Evolutionary conservation across 2,113 vertebrate genomes (phyloP), one percentile per base, ranked within the genome.

Genomic region (Bombycilla garrulus): DNA sequence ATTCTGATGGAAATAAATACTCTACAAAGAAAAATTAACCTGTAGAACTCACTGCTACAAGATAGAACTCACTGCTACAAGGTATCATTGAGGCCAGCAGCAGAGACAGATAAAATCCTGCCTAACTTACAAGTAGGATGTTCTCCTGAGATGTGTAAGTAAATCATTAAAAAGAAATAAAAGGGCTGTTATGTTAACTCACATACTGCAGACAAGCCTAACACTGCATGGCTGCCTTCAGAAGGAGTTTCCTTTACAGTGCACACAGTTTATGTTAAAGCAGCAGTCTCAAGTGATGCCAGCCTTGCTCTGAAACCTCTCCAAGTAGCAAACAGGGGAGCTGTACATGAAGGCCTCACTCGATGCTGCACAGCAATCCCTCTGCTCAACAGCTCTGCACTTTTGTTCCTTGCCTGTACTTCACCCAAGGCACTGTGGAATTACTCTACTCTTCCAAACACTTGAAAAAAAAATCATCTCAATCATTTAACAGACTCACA

Each of bases 11-110:
- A 84, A 93, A 92, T 57, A 90, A 89, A 91, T 67, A 70, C 60
- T 51, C 62, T 17, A 87, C 24, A 11, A 86, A 86, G 35, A 51
- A 94, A 86, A 90, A 93, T 74, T 67, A 94, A 86, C 71, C 66
- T 67, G 47, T 31, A 88, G 81, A 88, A 93, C 76, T 96, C 79
- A 12, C 54, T 87, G 66, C 53, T 81, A 44, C 50, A 56, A 64
- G n/a, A n/a, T 2, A 86, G 84, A 81, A 91, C 56, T 91, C 78
- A 12, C 50, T 86, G 79, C 74, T 42, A 33, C 47, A 71, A 86
- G 58, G 16, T 76, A 73, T 58, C 29, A 64, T 4, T 26, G 47
- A 78, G 40, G 69, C n/a, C 80, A 84, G 19, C 25, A 74, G 64
- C 0, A 0, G 21, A 81, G 58, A n/a, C 64, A 35, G 72, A 38